Evolutionary conservation across 2,797 vertebrate species (phyloP).

Genomic region (Alfaro cultratus): DNA sequence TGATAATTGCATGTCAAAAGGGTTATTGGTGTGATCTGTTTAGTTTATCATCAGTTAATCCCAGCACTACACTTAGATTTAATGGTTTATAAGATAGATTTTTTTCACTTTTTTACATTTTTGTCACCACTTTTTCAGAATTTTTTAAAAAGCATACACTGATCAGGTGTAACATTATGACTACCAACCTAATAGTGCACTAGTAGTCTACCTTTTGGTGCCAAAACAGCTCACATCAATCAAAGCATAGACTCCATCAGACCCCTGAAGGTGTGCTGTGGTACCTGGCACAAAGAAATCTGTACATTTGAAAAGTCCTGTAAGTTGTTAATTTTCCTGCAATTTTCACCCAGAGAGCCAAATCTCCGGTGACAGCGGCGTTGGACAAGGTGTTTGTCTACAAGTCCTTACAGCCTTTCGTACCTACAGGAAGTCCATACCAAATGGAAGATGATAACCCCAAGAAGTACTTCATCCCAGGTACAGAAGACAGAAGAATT

Average conservation of each 20-base stretch:
- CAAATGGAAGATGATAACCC: slow-evolving; percentile 81
- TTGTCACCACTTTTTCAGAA: not conserved
- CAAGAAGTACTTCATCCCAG: slow-evolving; percentile 85
- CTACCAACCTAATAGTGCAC: not conserved
- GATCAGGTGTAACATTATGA: not conserved
- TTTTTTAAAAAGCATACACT: not conserved
- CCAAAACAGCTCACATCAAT: not conserved
- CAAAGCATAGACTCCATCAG: not conserved
- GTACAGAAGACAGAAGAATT: slow-evolving; percentile 47
- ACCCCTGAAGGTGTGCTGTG: not conserved
- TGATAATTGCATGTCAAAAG: not conserved
- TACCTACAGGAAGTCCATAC: slow-evolving; percentile 68
- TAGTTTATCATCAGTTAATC: not conserved
- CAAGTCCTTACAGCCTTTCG: slow-evolving; percentile 39
- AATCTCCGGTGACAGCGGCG: slow-evolving; percentile 44
- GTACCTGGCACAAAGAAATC: not conserved
- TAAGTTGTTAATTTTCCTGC: not conserved
- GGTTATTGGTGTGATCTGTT: not conserved
- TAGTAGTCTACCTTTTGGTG: not conserved
- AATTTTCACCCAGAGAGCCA: slow-evolving; percentile 43
- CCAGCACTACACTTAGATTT: not conserved
- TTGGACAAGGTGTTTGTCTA: slow-evolving; percentile 46
- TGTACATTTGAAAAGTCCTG: not conserved
- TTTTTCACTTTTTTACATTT: not conserved
- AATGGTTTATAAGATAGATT: not conserved